Base-by-base conservation (phyloP, 2,888 invertebrate species). In the Linyphia triangularis region DNA sequence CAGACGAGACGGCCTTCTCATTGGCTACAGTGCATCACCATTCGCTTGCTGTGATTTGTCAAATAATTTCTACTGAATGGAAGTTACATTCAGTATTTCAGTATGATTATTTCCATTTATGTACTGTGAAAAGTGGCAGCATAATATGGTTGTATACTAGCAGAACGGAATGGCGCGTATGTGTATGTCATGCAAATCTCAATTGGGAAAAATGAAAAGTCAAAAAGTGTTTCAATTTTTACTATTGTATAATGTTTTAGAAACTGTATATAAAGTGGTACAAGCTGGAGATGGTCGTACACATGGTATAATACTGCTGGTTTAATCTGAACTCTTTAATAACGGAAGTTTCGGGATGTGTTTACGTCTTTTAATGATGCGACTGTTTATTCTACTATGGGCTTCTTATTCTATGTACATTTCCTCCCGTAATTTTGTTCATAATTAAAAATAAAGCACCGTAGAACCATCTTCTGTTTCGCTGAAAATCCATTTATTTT, bases 211-310 rank as follows among this genome's bases (percentile, higher is more conserved):
- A 72, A 89, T 89, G 89, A 75, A 70, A 75, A 65, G 59, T 40
- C 75, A 89, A 57, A 88, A 75, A 84, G 79, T 84, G 19, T 67
- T 89, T n/a, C 67, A 75, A 61, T 90, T 92, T 90, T 90, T 92
- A 83, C 90, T 92, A 90, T 91, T 92, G 90, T 85, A 83, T 43
- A 92, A 92, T 90, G 91, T 91, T 89, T 90, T 92, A 85, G 91
- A 92, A 90, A 91, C 91, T 89, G 91, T 91, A 90, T 91, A 91
- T 89, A 90, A 91, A 90, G 90, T 91, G 90, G 91, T 92, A 88
- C 91, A 91, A 91, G 92, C 92, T 90, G 91, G 92, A 90, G 92
- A 93, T 91, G 92, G 92, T 90, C 92, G 92, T 90, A 92, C 92
- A 89, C 92, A 93, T 92, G 93, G 93, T 93, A 92, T 40, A 79